A percentile compares a stretch with the other conserved stretches of the same genome.
Conservation (phyloP, 2,888 invertebrate genomes). For the Caenorhabditis japonica region DNA sequence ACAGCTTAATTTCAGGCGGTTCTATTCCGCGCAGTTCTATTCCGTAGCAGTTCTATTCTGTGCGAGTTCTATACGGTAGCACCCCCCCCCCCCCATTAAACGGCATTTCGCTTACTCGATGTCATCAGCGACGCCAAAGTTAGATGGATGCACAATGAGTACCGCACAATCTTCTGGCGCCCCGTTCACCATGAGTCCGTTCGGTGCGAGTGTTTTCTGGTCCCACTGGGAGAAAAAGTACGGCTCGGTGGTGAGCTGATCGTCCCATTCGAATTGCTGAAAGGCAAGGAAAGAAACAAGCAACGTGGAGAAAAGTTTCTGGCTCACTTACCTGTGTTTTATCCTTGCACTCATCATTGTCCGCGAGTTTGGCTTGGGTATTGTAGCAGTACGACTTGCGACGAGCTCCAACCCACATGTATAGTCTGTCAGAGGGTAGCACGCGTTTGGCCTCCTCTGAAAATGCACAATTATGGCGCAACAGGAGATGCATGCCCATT, state of each 20-base stretch:
- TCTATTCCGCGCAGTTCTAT: too few relatives aligned
- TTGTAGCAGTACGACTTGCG: slow-evolving; percentile 24
- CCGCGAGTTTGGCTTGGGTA: slow-evolving; percentile 1
- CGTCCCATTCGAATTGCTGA: slow-evolving; percentile 34
- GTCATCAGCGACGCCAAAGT: slow-evolving; percentile 22
- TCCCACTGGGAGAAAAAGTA: slow-evolving; percentile 44
- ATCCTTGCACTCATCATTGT: neutral
- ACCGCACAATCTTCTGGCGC: slow-evolving; percentile 37
- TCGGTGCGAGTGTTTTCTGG: slow-evolving; percentile 12
- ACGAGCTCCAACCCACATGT: slow-evolving; percentile 41
- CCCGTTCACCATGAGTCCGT: slow-evolving; percentile 20
- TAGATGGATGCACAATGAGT: slow-evolving; percentile 30
- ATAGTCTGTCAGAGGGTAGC: slow-evolving; percentile 8
- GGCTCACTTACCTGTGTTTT: slow-evolving; percentile 16
- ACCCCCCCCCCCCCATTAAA: too few relatives aligned
- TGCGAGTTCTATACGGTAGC: too few relatives aligned
- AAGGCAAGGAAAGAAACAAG: too few relatives aligned
- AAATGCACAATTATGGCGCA: neutral
- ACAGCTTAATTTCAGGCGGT: too few relatives aligned
- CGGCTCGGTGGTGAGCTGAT: slow-evolving; percentile 5
- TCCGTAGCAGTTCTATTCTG: too few relatives aligned
- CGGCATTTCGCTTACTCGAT: slow-evolving; percentile 29
- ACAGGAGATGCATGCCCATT: neutral
- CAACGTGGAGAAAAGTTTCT: too few relatives aligned
- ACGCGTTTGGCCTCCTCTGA: slow-evolving; percentile 23